phyloP scores from a whole-genome alignment of 2,888 invertebrate species.

The Entomobrya proxima region DNA sequence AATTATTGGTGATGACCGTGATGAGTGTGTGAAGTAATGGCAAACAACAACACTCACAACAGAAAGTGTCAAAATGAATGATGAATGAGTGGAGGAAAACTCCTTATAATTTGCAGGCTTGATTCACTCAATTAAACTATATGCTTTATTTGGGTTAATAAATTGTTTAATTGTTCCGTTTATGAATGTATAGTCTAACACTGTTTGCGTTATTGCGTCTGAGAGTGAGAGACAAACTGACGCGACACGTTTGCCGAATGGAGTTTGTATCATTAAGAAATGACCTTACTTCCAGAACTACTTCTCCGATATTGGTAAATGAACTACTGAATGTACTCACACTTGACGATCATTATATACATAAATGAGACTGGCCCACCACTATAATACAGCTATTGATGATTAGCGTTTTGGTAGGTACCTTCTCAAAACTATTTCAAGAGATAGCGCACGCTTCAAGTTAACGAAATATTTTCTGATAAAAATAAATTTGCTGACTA shows the following conservation, averaged over 20 bases:
- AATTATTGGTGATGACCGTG: not conserved
- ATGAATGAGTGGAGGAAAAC: slow-evolving; percentile 33
- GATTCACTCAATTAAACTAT: slow-evolving; percentile 38
- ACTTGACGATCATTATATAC: not conserved
- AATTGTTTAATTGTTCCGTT: not conserved
- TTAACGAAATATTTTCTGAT: too few relatives aligned
- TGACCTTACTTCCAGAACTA: slow-evolving; percentile 28
- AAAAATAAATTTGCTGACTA: too few relatives aligned
- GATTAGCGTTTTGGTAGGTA: too few relatives aligned
- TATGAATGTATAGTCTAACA: not conserved
- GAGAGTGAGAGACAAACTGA: too few relatives aligned
- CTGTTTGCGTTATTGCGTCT: too few relatives aligned
- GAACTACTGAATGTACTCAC: not conserved
- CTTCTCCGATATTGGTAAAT: not conserved
- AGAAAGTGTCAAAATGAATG: slow-evolving; percentile 32
- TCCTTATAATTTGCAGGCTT: not conserved
- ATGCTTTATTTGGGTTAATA: slow-evolving; percentile 36
- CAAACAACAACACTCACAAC: slow-evolving; percentile 1
- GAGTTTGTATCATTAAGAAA: slow-evolving; percentile 6
- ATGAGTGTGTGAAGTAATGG: slow-evolving; percentile 36
- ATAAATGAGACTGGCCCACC: too few relatives aligned
- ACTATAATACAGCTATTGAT: too few relatives aligned
- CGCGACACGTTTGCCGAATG: too few relatives aligned
- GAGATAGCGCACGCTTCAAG: not conserved
- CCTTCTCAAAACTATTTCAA: slow-evolving; percentile 20